phyloP scores from a whole-genome alignment of 2,797 vertebrate species.

The Hirundo rustica region DNA sequence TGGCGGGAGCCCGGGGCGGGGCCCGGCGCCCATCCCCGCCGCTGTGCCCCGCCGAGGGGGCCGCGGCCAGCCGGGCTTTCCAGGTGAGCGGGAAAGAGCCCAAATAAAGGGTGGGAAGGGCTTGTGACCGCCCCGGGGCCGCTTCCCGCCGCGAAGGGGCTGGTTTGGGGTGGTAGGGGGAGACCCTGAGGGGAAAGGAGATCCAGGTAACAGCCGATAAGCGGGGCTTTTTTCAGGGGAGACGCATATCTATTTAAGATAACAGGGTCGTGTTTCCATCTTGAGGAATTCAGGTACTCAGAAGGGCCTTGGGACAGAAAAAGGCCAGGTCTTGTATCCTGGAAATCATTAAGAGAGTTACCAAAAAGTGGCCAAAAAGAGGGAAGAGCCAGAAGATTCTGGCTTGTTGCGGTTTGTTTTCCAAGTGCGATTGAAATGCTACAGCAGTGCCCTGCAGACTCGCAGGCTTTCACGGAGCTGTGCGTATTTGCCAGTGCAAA shows the following conservation, averaged over 20 bases:
- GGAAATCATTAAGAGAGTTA: not conserved
- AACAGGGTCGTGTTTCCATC: not conserved
- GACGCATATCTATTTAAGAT: rapidly evolving
- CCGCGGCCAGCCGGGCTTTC: rapidly evolving
- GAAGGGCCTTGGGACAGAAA: not conserved
- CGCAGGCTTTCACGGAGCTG: not conserved
- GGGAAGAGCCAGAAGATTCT: not conserved
- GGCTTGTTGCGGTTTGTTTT: not conserved
- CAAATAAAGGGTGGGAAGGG: not conserved
- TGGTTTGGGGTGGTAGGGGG: not conserved
- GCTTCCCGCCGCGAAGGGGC: not conserved
- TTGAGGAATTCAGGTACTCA: not conserved
- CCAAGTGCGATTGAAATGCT: constrained; percentile 38
- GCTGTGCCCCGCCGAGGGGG: not conserved
- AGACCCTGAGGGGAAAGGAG: not conserved
- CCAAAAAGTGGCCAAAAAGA: not conserved
- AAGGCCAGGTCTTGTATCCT: not conserved
- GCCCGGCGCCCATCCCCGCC: rapidly evolving
- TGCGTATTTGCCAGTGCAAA: not conserved
- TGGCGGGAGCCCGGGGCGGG: not conserved
- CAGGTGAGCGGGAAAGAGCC: rapidly evolving
- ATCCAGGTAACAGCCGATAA: not conserved
- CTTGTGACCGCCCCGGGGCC: no score
- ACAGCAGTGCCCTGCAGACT: not conserved
- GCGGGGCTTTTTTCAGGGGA: not conserved